Base-by-base conservation (phyloP, 2,888 invertebrate genomes). In the Apodemia duryi region DNA sequence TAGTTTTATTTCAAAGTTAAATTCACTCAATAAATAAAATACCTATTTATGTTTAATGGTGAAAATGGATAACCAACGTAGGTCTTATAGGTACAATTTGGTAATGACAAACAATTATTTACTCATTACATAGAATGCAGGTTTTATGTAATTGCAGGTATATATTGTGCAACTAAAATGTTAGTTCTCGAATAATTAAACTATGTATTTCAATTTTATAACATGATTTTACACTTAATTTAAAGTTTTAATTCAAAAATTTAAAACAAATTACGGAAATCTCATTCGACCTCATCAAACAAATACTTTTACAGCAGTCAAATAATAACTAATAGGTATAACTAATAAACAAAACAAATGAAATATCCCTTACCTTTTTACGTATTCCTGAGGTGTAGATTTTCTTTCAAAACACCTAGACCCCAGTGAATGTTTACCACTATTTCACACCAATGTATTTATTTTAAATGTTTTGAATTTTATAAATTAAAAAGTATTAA, bases 311-410 rank as follows among this genome's bases (percentile, higher is more conserved):
- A 57, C 10, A 57, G 28, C 13, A 32, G 5, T 32, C 2, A 2
- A 28, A 9, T 9, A 6, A 28, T 10, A 28, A 29, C 4, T 57
- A 57, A 5, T 57, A 1, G 6, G 6, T 32, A 32, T 7, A 54
- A 9, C 7, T 10, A 29, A 21, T 28, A 10, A 28, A 13, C 11
- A 13, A 57, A 57, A 57, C 57, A 57, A 57, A 54, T 28, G 54
- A 28, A 63, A 41, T 64, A 49, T 61, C 49, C 21, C 64, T 61
- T 38, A 64, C 64, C 64, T 51, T 21, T 43, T 49, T 28, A 21
- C 11, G 43, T 46, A 46, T 46, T 41, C 9, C 3, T 43, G 46
- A 49, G 2, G 9, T 61, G 51, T 38, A 61, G 41, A 3, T 60
- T 57, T 29, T 60, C 41, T 43, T 61, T 60, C 7, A 13, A 46